Base-by-base conservation (phyloP, 1,140 invertebrate genomes). In the Trypoxylus dichotomus region DNA sequence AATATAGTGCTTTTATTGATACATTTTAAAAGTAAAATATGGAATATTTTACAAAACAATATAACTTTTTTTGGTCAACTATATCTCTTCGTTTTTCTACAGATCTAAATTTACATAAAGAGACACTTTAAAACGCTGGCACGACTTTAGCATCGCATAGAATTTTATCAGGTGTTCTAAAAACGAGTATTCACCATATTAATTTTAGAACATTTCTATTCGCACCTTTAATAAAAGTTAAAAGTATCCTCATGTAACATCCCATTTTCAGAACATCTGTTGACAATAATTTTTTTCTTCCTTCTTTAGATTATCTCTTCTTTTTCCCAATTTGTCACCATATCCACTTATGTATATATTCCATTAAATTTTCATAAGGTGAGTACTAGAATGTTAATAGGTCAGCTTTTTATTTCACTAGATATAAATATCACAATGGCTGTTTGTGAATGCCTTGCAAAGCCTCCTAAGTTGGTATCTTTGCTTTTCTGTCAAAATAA, bases 341-440 rank as follows among this genome's bases (percentile, higher is more conserved):
- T 19, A n/a, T n/a, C 47, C 47, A 19, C 47, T 54, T 54, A 54
- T 19, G 15, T 8, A 37, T 37, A 54, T 54, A 54, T 54, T 19
- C 19, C 15, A 19, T 15, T 54, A 19, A 19, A 19, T n/a, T 54
- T 71, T 71, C 63, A 25, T 32, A 71, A 32, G 13, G n/a, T 71
- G 63, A 13, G 8, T 71, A 29, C 63, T 71, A 29, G 24, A 29
- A 73, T 32, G 71, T 42, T 73, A 73, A 63, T 68, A 68, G 60
- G 60, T 68, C 60, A 68, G 60, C 60, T 68, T 68, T 77, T 47
- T 77, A 77, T 73, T 68, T 73, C 60, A 63, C 76, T 77, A 77
- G 42, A 73, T 72, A 77, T 77, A 77, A 77, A 77, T 77, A 77
- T 77, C 76, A 77, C 76, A 77, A 77, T 77, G 76, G 76, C 76